These are phyloP conservation scores for Drosophila helvetica DNA, from an alignment of 2,888 invertebrate species.

Conservation along the genomic window DNA sequence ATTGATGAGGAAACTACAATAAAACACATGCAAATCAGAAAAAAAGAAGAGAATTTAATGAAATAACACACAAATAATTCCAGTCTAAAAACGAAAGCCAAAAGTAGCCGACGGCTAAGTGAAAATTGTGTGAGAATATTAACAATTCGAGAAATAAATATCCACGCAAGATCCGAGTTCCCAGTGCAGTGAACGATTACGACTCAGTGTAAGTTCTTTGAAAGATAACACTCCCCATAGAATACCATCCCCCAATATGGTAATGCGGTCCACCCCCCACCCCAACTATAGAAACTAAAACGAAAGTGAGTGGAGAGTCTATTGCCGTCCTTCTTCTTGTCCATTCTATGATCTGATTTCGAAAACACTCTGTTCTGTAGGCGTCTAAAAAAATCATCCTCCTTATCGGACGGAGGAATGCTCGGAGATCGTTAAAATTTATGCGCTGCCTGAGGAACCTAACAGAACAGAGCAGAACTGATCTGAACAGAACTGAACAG, in stretches of 20 bases:
- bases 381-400: slow-evolving; percentile 5
- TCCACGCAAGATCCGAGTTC: not conserved
- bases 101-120: slow-evolving; percentile 68
- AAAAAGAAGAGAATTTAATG: slow-evolving; percentile 28
- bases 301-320: slow-evolving; percentile 24
- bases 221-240: not conserved
- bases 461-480: slow-evolving; percentile 3
- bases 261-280: too few species aligned
- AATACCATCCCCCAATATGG: not conserved
- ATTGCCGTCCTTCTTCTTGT: not conserved
- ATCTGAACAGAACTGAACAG: slow-evolving; percentile 3
- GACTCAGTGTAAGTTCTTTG: slow-evolving; percentile 26
- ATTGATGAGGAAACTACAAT: not conserved
- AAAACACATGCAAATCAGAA: not conserved
- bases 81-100: slow-evolving; percentile 1
- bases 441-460: slow-evolving; percentile 29
- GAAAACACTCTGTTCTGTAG: not conserved
- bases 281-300: not conserved
- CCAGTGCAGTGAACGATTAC: slow-evolving; percentile 10
- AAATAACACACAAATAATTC: slow-evolving; percentile 1
- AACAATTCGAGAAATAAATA: not conserved
- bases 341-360: slow-evolving; percentile 19
- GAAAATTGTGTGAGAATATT: slow-evolving; percentile 36
- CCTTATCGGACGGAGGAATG: slow-evolving; percentile 39
- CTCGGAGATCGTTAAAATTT: slow-evolving; percentile 49